phyloP scores from a whole-genome alignment of 2,113 vertebrate genomes.

The Perccottus glenii region DNA sequence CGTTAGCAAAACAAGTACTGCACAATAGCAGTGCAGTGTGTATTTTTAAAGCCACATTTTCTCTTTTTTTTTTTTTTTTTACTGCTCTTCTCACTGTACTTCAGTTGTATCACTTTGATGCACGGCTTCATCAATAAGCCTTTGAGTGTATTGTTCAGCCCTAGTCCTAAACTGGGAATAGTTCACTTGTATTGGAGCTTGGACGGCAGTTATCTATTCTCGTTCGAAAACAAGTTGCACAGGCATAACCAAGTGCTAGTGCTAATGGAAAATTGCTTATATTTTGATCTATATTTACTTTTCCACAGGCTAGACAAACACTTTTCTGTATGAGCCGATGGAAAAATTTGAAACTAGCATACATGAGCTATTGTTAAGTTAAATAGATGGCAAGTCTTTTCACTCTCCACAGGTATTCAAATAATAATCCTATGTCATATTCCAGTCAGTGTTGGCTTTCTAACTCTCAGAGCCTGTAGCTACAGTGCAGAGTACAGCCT shows the following conservation, averaged over 20 bases:
- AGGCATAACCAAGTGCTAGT: not conserved
- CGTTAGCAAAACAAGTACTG: too few species aligned
- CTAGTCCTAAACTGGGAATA: too few species aligned
- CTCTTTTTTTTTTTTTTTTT: too few species aligned
- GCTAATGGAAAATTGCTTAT: not conserved
- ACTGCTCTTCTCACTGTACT: too few species aligned
- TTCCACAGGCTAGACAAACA: not conserved
- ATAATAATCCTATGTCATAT: not conserved
- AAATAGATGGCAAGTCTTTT: not conserved
- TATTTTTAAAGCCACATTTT: too few species aligned
- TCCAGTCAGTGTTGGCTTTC: constrained; percentile 6
- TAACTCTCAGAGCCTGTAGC: not conserved
- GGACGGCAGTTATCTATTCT: too few species aligned
- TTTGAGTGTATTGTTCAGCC: too few species aligned
- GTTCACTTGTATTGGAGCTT: too few species aligned
- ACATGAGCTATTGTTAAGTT: not conserved
- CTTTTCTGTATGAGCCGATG: not conserved
- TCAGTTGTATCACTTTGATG: too few species aligned
- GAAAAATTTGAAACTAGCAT: not conserved
- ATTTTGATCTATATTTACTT: not conserved
- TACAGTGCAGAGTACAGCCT: constrained; percentile 14
- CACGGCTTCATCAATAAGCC: too few species aligned
- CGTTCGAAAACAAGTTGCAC: not conserved
- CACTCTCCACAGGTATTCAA: not conserved
- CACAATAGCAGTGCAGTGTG: too few species aligned